phyloP scores from a whole-genome alignment of 2,888 invertebrate species.

The Plebejus anna region DNA sequence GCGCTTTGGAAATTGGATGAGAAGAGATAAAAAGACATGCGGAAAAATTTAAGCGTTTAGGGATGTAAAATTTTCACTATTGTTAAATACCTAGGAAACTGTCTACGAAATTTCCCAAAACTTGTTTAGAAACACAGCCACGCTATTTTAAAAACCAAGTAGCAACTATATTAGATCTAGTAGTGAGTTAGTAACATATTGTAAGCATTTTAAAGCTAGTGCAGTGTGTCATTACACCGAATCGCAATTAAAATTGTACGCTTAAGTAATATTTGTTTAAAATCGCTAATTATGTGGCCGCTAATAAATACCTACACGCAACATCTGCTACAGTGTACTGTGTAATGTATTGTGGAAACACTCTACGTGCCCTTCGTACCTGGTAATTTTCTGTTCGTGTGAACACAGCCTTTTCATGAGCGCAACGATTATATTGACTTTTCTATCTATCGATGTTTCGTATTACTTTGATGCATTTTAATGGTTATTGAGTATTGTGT shows the following conservation, averaged over 20 bases:
- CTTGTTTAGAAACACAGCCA: too few species aligned
- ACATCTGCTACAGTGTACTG: constrained; percentile 64
- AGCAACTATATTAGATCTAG: too few species aligned
- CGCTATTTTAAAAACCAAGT: too few species aligned
- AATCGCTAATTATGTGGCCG: constrained; percentile 71
- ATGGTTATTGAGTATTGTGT: neutral
- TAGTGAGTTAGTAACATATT: neutral
- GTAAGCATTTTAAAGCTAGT: constrained; percentile 40
- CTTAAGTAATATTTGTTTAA: constrained; percentile 75
- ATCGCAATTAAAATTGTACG: constrained; percentile 69
- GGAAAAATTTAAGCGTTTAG: too few species aligned
- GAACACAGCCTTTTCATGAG: constrained; percentile 46
- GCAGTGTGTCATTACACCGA: constrained; percentile 56
- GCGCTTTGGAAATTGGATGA: too few species aligned
- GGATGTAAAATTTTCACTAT: too few species aligned
- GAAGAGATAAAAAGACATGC: too few species aligned
- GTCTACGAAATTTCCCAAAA: too few species aligned
- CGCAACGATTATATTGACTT: constrained; percentile 30
- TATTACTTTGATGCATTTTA: constrained; percentile 6
- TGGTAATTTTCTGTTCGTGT: constrained; percentile 63
- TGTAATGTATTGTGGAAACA: constrained; percentile 60
- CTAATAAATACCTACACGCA: constrained; percentile 73
- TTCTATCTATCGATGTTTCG: constrained; percentile 26
- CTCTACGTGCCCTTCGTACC: constrained; percentile 57
- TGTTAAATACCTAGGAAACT: too few species aligned